Base-by-base conservation (phyloP, 2,888 invertebrate genomes). In the Acanthococcus lagerstroemiae region DNA sequence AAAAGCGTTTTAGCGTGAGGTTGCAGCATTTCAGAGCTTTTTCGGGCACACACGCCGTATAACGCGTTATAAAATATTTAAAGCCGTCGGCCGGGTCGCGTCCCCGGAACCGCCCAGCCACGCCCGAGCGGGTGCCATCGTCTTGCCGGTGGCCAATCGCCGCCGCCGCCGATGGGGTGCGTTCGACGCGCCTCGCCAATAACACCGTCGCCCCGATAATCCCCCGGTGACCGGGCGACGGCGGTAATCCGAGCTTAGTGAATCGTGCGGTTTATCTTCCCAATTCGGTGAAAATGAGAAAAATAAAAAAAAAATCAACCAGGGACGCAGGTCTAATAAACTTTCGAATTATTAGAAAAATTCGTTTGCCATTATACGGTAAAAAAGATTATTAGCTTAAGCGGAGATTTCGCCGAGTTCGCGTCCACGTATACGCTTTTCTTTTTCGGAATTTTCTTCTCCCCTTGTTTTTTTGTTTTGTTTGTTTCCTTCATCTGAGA, bases 311-410 rank as follows among this genome's bases (percentile, higher is more conserved):
- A 63, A 63, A 63, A 63, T 63, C 63, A 37, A 27, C 52, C 52
- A 25, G 63, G 63, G 63, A 63, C 63, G 54, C 44, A 63, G 22
- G n/a, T 37, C 63, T 54, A 52, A 22, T 22, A 52, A 63, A 61
- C 60, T 54, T 54, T 63, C 54, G 19, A 63, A 63, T 63, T 63
- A 63, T 63, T 63, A 63, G 63, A 63, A 52, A 63, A 63, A 63
- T 63, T 24, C 25, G 21, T 50, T 54, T 21, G 54, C 63, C 63
- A 44, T 63, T 63, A 52, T 21, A 52, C 63, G 37, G 30, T 52
- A 30, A 54, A 24, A 63, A 27, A 63, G 54, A 63, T 63, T 63
- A 63, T 63, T 63, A 63, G 52, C 22, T 63, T 26, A 7, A 55
- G 55, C 24, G 12, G 26, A 52, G 27, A 25, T 30, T 63, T 54